A percentile compares a stretch with the other conserved stretches of the same genome.
phyloP scores from a whole-genome alignment of 2,113 vertebrate genomes.

The Phylloscopus trochiloides region DNA sequence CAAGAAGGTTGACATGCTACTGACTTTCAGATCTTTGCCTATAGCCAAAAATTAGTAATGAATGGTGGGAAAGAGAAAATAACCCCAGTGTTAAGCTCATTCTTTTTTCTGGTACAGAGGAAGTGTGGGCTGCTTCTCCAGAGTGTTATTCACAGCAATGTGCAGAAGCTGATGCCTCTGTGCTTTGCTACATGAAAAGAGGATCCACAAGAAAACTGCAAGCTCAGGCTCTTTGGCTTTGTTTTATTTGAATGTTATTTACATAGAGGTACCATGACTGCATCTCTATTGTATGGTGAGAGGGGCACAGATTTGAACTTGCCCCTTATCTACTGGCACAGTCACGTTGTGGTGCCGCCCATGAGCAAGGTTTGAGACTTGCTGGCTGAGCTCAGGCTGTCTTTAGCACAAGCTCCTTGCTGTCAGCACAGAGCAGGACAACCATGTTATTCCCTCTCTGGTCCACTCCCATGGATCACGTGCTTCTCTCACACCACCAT shows the following conservation, averaged over 20 bases:
- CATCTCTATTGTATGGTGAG: neutral
- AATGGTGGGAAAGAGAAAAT: neutral
- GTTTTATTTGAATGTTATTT: neutral
- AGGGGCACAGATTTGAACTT: neutral
- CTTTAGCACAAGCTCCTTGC: neutral
- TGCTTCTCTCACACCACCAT: neutral
- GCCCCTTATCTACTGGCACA: neutral
- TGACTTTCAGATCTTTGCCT: neutral
- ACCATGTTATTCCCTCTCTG: fast-evolving
- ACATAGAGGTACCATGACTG: neutral
- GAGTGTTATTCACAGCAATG: neutral
- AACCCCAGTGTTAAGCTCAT: neutral
- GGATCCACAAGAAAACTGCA: neutral
- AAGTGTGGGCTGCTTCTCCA: neutral
- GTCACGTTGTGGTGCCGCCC: too few relatives aligned
- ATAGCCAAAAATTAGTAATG: neutral
- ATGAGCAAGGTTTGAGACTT: neutral
- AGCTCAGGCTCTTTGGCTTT: neutral
- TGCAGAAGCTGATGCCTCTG: neutral
- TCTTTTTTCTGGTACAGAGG: neutral
- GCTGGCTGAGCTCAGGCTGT: neutral
- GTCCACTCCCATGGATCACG: fast-evolving
- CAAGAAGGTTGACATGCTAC: neutral
- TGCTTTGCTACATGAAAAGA: neutral
- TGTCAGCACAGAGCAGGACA: neutral